These are phyloP conservation scores for Arremon brunneinucha DNA, from an alignment of 2,797 vertebrate genomes.

Conservation along the genomic window DNA sequence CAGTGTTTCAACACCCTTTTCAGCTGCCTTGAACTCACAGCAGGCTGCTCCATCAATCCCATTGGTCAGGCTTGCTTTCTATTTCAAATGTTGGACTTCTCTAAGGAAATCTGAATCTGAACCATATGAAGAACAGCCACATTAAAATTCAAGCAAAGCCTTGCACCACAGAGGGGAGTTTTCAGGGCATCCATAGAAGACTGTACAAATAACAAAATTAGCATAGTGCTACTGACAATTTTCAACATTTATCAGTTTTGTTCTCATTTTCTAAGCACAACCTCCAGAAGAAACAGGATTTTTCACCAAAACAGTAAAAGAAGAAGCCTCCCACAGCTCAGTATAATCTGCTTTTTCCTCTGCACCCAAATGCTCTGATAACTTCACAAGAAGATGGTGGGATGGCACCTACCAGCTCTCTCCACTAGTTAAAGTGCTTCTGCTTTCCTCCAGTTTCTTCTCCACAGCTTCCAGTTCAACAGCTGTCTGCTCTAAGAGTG, in stretches of 20 bases:
- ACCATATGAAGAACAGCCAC: background rate
- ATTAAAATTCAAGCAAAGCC: background rate
- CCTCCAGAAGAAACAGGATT: background rate
- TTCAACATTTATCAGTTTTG: background rate
- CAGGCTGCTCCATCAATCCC: background rate
- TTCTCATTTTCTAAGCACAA: background rate
- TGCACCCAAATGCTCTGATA: background rate
- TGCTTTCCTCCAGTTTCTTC: conserved; percentile 71
- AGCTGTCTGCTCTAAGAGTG: conserved; percentile 76
- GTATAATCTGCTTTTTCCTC: background rate
- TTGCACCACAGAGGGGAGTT: background rate
- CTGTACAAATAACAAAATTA: background rate
- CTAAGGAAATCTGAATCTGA: background rate
- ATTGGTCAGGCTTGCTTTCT: background rate
- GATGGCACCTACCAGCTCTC: conserved; percentile 81
- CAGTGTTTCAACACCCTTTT: background rate
- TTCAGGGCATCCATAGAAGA: background rate
- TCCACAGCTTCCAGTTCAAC: conserved; percentile 78
- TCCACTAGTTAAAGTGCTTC: conserved; percentile 65
- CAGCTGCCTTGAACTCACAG: background rate
- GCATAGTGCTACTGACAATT: background rate
- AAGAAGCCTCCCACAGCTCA: background rate
- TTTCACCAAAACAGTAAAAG: background rate
- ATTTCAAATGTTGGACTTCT: background rate
- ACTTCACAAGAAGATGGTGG: background rate